Evolutionary conservation across 2,113 vertebrate species (phyloP).

Genomic region (Gambusia holbrooki): DNA sequence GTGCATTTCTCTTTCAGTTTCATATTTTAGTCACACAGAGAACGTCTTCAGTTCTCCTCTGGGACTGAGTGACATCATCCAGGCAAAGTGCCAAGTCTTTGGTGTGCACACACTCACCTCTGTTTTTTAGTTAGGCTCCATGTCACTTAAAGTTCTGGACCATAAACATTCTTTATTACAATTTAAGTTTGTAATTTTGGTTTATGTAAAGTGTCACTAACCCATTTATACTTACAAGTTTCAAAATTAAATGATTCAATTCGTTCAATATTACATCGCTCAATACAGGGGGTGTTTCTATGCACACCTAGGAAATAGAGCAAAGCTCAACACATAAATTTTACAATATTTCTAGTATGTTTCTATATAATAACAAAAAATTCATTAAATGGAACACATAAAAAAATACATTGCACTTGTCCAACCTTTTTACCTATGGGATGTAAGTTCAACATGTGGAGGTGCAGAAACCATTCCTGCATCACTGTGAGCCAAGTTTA

Average conservation of each 20-base stretch:
- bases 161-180: too few relatives aligned
- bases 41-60: too few relatives aligned
- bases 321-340: neutral
- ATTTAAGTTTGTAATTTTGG: neutral
- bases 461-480: neutral
- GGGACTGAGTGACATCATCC: too few relatives aligned
- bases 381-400: neutral
- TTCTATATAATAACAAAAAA: too few relatives aligned
- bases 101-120: too few relatives aligned
- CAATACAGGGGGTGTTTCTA: neutral
- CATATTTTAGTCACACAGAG: too few relatives aligned
- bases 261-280: neutral
- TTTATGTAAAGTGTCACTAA: neutral
- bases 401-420: neutral
- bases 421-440: neutral
- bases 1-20: too few relatives aligned
- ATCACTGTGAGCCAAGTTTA: constrained; percentile 1
- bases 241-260: neutral
- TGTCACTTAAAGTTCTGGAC: too few relatives aligned
- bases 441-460: neutral
- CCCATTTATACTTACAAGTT: neutral
- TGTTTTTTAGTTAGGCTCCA: too few relatives aligned
- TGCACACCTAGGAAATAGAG: neutral
- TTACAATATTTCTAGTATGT: too few relatives aligned
- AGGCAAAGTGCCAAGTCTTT: too few relatives aligned